These are phyloP conservation scores for Theocolax elegans DNA, from an alignment of 1,140 invertebrate genomes.

Conservation along the genomic window DNA sequence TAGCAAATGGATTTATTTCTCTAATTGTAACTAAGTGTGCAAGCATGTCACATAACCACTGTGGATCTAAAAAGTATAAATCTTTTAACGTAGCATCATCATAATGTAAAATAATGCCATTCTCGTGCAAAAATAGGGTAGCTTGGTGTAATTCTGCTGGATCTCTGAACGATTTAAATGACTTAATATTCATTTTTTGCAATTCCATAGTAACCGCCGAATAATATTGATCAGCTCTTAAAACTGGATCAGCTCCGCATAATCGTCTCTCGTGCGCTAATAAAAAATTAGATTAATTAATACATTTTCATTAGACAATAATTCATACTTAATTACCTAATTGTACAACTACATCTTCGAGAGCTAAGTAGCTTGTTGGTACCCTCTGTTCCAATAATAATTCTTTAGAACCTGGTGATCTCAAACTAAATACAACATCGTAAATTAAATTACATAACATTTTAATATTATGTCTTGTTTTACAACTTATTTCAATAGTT, in stretches of 20 bases:
- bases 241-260: constrained; percentile 84
- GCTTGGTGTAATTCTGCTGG: constrained; percentile 92
- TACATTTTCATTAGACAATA: not conserved
- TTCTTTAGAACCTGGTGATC: constrained; percentile 91
- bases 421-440: constrained; percentile 90
- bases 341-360: constrained; percentile 91
- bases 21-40: constrained; percentile 95
- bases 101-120: constrained; percentile 97
- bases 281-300: not conserved
- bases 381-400: constrained; percentile 93
- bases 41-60: constrained; percentile 98
- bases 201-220: constrained; percentile 78
- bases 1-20: constrained; percentile 95
- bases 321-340: constrained; percentile 18
- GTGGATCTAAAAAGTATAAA: constrained; percentile 94
- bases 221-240: constrained; percentile 88
- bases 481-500: constrained; percentile 91
- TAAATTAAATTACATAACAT: constrained; percentile 93
- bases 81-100: constrained; percentile 96
- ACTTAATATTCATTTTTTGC: constrained; percentile 72
- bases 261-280: constrained; percentile 79
- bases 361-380: constrained; percentile 92
- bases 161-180: constrained; percentile 85
- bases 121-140: constrained; percentile 96
- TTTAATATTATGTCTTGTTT: constrained; percentile 91